Evolutionary conservation across 2,113 vertebrate species (phyloP), one percentile per base, ranked within the genome.

Genomic region (Pomatostomus ruficeps): DNA sequence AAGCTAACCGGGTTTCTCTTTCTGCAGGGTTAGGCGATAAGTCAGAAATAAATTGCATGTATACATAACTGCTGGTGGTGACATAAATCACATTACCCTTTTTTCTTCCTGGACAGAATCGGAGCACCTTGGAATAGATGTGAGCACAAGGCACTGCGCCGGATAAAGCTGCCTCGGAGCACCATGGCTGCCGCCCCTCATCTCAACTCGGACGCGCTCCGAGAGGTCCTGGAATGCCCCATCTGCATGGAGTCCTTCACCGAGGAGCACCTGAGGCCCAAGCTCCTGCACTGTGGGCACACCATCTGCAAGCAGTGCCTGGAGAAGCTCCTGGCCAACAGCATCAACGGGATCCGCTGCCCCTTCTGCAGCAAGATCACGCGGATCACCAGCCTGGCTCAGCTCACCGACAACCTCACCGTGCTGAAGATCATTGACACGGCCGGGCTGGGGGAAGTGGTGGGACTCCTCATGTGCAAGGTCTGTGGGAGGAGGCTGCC

Each of bases 321-420:
- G 42, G 99, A 99, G 96, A 99, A 99, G 95, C 98, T 99, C 21
- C 97, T 99, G 68, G 99, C 99, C 10, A 99, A 98, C 68, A 99
- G 98, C 85, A 99, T 99, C 91, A 99, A 99, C 0, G 99, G 99
- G 2, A 99, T 99, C 38, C 99, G 99, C 48, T 99, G 99, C 91
- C 99, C 99, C 33, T 99, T 99, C 61, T 99, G 99, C 96, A 99
- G 99, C 97, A 99, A 98, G 95, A 98, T 99, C 61, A 99, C 99
- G 0, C 98, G 99, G 25, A 99, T 99, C 97, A 99, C 98, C 74
- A 99, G 97, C 93, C 97, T 99, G 95, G 97, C 98, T 15, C 99
- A 99, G 96, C 97, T 99, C 96, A 98, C 99, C 0, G 99, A 99
- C 97, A 99, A 99, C 93, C 98, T 99, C 25, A 99, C 99, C 0